Conservation (phyloP, 2,797 vertebrate species). For the Mormyrus hasselquistii region DNA sequence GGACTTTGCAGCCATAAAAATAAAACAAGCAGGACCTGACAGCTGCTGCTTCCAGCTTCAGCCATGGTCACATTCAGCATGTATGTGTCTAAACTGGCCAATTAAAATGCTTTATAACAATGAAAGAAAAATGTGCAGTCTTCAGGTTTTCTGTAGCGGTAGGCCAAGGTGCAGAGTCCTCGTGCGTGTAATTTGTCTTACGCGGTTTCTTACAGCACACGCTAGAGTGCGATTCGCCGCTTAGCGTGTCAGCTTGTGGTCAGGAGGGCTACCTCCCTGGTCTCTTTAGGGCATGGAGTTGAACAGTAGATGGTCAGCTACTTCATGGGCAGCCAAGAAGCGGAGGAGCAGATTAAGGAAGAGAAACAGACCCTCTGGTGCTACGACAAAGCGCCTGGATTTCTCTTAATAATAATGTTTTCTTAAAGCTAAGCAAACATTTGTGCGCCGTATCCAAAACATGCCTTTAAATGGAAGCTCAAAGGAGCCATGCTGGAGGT, state of each 20-base stretch:
- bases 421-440: constrained; percentile 29
- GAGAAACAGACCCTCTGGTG: constrained; percentile 26
- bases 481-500: constrained; percentile 22
- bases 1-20: neutral
- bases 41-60: neutral
- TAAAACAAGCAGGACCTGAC: neutral
- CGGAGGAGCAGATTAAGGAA: constrained; percentile 28
- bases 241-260: neutral
- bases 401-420: constrained; percentile 34
- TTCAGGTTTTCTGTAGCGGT: neutral
- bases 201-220: neutral
- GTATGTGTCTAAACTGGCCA: neutral
- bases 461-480: constrained; percentile 24
- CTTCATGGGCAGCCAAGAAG: neutral
- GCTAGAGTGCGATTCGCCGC: neutral
- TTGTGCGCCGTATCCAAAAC: constrained; percentile 25
- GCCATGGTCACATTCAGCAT: neutral
- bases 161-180: neutral
- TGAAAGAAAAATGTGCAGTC: neutral
- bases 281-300: neutral
- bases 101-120: neutral
- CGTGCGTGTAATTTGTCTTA: neutral
- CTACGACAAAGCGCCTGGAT: constrained; percentile 32
- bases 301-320: neutral
- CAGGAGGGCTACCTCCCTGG: neutral